Conservation (phyloP, 2,113 vertebrate species). For the Semnornis frantzii region DNA sequence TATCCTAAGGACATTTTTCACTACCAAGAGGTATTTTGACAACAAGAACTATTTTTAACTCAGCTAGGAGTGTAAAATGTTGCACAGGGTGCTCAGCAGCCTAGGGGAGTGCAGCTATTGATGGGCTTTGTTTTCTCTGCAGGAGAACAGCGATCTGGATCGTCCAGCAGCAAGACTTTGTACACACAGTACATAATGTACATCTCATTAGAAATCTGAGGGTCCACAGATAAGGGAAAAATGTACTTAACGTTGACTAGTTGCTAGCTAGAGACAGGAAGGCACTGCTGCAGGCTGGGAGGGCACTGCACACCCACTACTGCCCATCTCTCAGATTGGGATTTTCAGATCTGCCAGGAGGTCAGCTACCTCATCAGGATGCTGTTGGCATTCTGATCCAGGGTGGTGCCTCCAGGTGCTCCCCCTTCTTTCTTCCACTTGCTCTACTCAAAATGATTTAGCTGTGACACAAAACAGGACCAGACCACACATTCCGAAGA, state of each 20-base stretch:
- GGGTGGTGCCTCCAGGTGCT: not conserved
- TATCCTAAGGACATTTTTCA: slow-evolving; percentile 50
- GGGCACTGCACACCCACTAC: not conserved
- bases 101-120: not conserved
- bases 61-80: slow-evolving; percentile 6
- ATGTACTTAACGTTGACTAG: not conserved
- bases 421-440: not conserved
- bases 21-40: slow-evolving; percentile 33
- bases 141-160: not conserved
- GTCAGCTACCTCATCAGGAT: no score
- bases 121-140: not conserved
- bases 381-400: not conserved
- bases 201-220: not conserved
- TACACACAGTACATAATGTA: not conserved
- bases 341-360: not conserved
- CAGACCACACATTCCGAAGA: not conserved
- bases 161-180: not conserved
- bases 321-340: not conserved
- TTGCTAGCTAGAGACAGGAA: not conserved
- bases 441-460: not conserved
- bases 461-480: not conserved
- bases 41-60: slow-evolving; percentile 55
- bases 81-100: not conserved
- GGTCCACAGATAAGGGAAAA: not conserved
- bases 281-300: fast-evolving